Evolutionary conservation across 2,113 vertebrate genomes (phyloP), one percentile per base, ranked within the genome.

Genomic region (Puntigrus tetrazona): DNA sequence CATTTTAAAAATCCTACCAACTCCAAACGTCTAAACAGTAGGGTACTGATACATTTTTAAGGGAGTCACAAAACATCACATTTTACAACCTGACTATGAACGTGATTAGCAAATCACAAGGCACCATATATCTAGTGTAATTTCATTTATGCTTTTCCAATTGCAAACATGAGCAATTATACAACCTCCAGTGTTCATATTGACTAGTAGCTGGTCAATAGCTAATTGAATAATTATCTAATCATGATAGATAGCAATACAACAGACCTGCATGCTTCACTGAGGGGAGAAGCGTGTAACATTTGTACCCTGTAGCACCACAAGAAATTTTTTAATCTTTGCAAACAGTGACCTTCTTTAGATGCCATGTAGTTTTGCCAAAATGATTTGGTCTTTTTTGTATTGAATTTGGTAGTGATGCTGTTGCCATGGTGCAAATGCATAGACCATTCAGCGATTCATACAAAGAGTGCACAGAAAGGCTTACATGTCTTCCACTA

Each of bases 401-500:
- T n/a, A 90, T 88, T 87, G 70, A 25, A 76, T 83, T 65, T 78
- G 88, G 88, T 50, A 76, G 91, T 91, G 89, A 91, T 93, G 91
- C 90, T 92, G 63, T 85, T 90, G 75, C 83, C 9, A 69, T 34
- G 91, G 91, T 94, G 89, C 93, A 94, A 95, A 93, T 94, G 92
- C 89, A 86, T 36, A 91, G 86, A 91, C 89, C 90, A 92, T 93
- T 93, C 88, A 89, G 81, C 70, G 22, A 85, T 84, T 87, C 69
- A 84, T 87, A 89, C 88, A 85, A 91, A 91, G 92, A 89, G 92
- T 92, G 90, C 91, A 90, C 89, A 92, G 91, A 92, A 88, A 91
- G 90, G 91, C 94, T 95, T 95, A 95, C 94, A 93, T 94, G 94
- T 95, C 93, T 92, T 95, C 93, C 93, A 95, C 94, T 94, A 95